Evolutionary conservation across 1,140 invertebrate genomes (phyloP).

Genomic region (Stegodyphus mimosarum): DNA sequence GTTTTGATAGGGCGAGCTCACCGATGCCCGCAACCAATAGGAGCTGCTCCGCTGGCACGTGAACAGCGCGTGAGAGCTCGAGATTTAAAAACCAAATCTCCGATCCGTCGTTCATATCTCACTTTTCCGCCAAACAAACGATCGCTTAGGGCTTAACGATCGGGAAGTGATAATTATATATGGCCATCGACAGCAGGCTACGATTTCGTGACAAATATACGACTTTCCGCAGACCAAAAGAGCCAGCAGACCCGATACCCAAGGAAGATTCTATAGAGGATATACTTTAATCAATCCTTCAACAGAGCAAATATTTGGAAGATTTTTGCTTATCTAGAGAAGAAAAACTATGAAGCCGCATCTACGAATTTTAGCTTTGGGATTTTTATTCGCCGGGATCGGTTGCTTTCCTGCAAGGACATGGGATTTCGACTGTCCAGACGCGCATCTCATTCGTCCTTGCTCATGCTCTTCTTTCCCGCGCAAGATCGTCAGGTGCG

Average conservation of each 20-base stretch:
- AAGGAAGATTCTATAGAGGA: slow-evolving; percentile 47
- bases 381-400: not conserved
- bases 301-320: not conserved
- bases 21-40: slow-evolving; percentile 2
- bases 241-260: slow-evolving; percentile 32
- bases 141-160: not conserved
- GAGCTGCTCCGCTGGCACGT: slow-evolving; percentile 9
- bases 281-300: slow-evolving; percentile 36
- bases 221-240: slow-evolving; percentile 34
- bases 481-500: slow-evolving; percentile 10
- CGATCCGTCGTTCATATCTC: slow-evolving; percentile 12
- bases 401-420: not conserved
- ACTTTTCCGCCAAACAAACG: slow-evolving; percentile 25
- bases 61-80: slow-evolving; percentile 32
- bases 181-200: slow-evolving; percentile 17
- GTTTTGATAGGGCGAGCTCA: slow-evolving; percentile 23
- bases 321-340: not conserved
- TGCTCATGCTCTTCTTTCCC: slow-evolving; percentile 21
- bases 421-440: slow-evolving; percentile 34
- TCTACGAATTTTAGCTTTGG: not conserved
- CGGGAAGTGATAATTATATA: slow-evolving; percentile 36
- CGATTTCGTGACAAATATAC: slow-evolving; percentile 50
- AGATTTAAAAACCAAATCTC: slow-evolving; percentile 29
- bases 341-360: slow-evolving; percentile 4
- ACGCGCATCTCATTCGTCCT: slow-evolving; percentile 24